Base-by-base conservation (phyloP, 2,113 vertebrate genomes). In the Mesocricetus auratus region DNA sequence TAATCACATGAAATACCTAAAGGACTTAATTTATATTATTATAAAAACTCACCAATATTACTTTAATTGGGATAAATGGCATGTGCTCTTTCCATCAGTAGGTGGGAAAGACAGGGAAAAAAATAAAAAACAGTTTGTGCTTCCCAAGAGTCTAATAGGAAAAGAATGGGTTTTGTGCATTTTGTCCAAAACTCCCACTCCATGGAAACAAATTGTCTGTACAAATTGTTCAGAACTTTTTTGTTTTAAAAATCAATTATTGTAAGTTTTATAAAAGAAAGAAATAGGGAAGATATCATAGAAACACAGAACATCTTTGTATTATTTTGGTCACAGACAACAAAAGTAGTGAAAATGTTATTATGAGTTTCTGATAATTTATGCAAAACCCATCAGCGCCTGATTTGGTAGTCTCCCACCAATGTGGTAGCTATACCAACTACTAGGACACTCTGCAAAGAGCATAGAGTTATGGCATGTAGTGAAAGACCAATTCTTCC, bases 171-270 rank as follows among this genome's bases (percentile, higher is more conserved):
- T 4, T 73, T 86, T 96, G 77, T 92, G 53, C 62, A 83, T 96
- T 96, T 95, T 92, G 62, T 95, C 77, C 86, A 97, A 95, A 77
- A 95, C 78, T 88, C 85, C 87, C 33, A 96, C 90, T 90, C 95
- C 75, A 74, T 39, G 45, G 75, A 97, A 96, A 97, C 66, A 92
- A 62, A 90, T 47, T 56, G 24, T 86, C 92, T 86, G 85, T 83
- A 96, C 77, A 88, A 91, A 66, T 91, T 97, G 96, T 97, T 95
- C 88, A 92, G 5, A 29, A 89, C 15, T 79, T 94, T 53, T 74
- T n/a, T 83, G 83, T 88, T 96, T 96, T 75, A 95, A 96, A 93
- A 94, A 56, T 93, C n/a, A 90, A 96, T 90, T 73, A 94, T 85
- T 82, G 7, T 85, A 95, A 94, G 81, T 69, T 86, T 53, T 68